These are phyloP conservation scores for Muscicapa striata DNA, from an alignment of 2,797 vertebrate genomes.

Conservation along the genomic window DNA sequence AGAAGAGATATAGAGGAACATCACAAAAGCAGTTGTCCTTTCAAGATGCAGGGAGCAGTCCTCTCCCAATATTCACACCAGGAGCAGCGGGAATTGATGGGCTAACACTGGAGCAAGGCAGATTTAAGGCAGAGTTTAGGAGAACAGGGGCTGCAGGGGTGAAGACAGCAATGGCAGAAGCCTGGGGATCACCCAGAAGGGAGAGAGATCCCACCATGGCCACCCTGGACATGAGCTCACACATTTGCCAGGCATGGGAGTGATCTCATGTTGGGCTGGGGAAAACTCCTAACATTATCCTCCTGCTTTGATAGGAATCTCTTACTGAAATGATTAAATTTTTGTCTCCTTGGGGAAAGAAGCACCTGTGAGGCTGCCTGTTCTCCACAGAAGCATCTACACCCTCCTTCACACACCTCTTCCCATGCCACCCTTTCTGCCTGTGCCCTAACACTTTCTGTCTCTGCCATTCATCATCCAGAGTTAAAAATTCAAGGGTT, in stretches of 20 bases:
- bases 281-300: not conserved
- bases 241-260: not conserved
- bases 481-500: conserved; percentile 34
- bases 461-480: conserved; percentile 14
- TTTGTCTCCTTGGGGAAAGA: not conserved
- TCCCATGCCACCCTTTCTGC: not conserved
- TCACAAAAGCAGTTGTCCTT: not conserved
- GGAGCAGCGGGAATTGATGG: not conserved
- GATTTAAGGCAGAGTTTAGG: not conserved
- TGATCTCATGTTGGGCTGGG: fast-evolving
- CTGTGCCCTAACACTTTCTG: not conserved
- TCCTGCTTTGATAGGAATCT: not conserved
- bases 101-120: not conserved
- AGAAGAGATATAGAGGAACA: not conserved
- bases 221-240: not conserved
- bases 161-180: not conserved
- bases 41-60: not conserved
- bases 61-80: not conserved
- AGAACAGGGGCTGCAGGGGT: not conserved
- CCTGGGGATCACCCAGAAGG: not conserved
- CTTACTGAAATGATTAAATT: not conserved
- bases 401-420: not conserved
- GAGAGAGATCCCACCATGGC: not conserved
- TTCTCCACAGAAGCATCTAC: not conserved
- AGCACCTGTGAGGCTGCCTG: not conserved